Evolutionary conservation across 1,140 invertebrate species (phyloP).

Genomic region (Drosophila teissieri): DNA sequence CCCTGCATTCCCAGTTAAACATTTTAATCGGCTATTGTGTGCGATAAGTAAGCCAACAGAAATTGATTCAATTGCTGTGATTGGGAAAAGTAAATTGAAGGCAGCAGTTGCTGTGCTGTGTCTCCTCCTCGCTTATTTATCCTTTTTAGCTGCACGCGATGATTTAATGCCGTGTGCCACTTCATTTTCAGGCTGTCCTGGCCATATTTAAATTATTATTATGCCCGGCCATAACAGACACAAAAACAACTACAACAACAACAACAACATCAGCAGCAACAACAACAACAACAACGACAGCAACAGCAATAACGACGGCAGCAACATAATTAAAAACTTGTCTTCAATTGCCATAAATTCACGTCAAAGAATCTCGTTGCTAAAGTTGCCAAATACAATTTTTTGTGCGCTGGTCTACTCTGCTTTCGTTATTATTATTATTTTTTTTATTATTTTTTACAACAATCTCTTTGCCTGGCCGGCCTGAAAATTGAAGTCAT

Average conservation of each 20-base stretch:
- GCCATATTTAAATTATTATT: constrained; percentile 80
- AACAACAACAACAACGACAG: neutral
- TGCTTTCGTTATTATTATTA: constrained; percentile 54
- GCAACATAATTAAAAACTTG: constrained; percentile 82
- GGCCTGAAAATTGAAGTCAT: constrained; percentile 74
- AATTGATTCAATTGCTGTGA: constrained; percentile 34
- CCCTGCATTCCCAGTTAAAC: constrained; percentile 5
- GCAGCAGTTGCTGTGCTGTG: constrained; percentile 26
- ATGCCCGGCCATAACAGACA: constrained; percentile 59
- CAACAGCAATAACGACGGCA: constrained; percentile 28
- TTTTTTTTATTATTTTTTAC: constrained; percentile 59
- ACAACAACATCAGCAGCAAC: too few relatives aligned
- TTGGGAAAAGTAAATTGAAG: constrained; percentile 49
- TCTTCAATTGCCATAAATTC: constrained; percentile 83
- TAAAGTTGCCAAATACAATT: constrained; percentile 71
- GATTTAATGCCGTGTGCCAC: constrained; percentile 79
- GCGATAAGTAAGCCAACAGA: constrained; percentile 28
- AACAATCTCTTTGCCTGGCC: constrained; percentile 69
- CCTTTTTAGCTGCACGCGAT: constrained; percentile 79
- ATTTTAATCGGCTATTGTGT: constrained; percentile 34
- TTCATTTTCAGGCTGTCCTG: constrained; percentile 65
- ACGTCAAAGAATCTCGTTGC: constrained; percentile 76
- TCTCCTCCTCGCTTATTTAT: constrained; percentile 54
- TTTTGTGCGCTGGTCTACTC: constrained; percentile 20
- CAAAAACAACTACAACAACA: constrained; percentile 32